Evolutionary conservation across 1,140 invertebrate genomes (phyloP).

Genomic region (Octopus bimaculoides): DNA sequence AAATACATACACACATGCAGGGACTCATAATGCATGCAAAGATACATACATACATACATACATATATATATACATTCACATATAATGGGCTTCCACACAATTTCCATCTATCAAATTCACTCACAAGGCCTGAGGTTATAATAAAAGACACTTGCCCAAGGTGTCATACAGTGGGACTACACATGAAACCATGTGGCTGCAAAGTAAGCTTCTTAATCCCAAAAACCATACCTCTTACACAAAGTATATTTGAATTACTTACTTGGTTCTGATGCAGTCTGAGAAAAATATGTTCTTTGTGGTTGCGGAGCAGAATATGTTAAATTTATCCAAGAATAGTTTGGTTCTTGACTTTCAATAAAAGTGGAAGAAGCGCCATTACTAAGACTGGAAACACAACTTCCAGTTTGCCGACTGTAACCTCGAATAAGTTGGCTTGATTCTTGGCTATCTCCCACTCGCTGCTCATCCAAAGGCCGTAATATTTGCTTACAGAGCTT

Average conservation of each 20-base stretch:
- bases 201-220: too few relatives aligned
- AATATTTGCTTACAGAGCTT: constrained; percentile 55
- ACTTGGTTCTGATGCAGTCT: not conserved
- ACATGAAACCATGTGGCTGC: too few relatives aligned
- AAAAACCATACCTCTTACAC: too few relatives aligned
- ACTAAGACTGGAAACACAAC: constrained; percentile 52
- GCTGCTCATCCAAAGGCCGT: constrained; percentile 47
- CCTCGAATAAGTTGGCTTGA: constrained; percentile 52
- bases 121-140: too few relatives aligned
- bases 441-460: constrained; percentile 44
- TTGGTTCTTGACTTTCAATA: not conserved
- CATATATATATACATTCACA: not conserved
- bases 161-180: too few relatives aligned
- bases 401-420: constrained; percentile 55
- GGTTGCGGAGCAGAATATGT: not conserved
- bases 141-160: too few relatives aligned
- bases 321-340: not conserved
- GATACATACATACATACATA: not conserved
- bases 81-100: too few relatives aligned
- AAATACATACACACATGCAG: not conserved
- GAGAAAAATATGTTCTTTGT: not conserved
- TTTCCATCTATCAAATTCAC: too few relatives aligned
- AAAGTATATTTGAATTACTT: not conserved
- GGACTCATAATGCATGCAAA: not conserved
- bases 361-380: constrained; percentile 36